These are phyloP conservation scores for Zoanthus gigantus DNA, from an alignment of 92 coral and sea anemone genomes.

Conservation along the genomic window DNA sequence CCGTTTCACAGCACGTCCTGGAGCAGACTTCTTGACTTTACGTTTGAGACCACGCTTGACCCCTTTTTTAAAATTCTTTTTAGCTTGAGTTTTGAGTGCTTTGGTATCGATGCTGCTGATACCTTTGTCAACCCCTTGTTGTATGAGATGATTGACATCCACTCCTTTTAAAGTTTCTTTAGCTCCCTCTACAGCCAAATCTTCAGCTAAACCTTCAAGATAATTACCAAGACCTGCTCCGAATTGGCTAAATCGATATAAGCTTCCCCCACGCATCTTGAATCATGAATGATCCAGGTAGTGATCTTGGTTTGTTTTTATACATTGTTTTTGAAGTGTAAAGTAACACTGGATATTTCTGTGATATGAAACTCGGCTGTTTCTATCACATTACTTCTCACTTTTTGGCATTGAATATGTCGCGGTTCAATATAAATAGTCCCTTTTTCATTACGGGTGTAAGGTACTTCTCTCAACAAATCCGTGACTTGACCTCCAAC, in stretches of 20 bases:
- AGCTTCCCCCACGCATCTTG: conserved; percentile 2
- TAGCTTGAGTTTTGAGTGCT: background rate
- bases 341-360: background rate
- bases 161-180: background rate
- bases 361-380: background rate
- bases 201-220: background rate
- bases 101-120: background rate
- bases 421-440: background rate
- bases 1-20: background rate
- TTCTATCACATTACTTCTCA: background rate
- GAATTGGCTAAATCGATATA: background rate
- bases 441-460: background rate
- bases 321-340: background rate
- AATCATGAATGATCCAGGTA: background rate
- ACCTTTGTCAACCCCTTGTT: conserved; percentile 1
- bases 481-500: conserved; percentile 8
- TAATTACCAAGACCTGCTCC: background rate
- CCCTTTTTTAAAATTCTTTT: background rate
- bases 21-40: background rate
- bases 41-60: background rate
- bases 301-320: background rate
- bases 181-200: background rate
- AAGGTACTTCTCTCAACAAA: background rate
- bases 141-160: conserved; percentile 3
- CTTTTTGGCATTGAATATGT: background rate